Evolutionary conservation across 2,113 vertebrate species (phyloP).

Genomic region (Melanostigma gelatinosum): DNA sequence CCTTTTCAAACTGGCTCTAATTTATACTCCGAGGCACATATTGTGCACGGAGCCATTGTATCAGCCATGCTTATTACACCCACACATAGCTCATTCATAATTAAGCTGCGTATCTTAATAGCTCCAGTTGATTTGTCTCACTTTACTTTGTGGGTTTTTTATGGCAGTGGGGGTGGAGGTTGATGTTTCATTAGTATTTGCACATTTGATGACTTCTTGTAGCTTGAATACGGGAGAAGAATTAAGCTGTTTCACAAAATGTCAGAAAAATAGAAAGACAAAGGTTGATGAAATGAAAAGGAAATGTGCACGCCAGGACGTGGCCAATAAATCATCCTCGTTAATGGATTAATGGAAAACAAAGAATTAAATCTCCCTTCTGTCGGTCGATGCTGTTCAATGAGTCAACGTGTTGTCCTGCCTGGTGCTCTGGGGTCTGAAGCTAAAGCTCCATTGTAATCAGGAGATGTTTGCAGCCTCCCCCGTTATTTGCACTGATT

Average conservation of each 20-base stretch:
- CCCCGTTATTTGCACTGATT: constrained; percentile 22
- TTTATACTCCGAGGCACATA: constrained; percentile 49
- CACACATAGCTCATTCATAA: constrained; percentile 67
- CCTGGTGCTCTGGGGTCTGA: not conserved
- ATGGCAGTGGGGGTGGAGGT: constrained; percentile 15
- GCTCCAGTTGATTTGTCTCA: constrained; percentile 57
- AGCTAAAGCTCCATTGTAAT: constrained; percentile 27
- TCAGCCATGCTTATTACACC: constrained; percentile 58
- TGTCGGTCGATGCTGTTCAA: constrained; percentile 25
- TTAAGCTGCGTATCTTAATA: constrained; percentile 71
- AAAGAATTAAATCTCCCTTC: constrained; percentile 3
- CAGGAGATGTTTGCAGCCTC: constrained; percentile 4
- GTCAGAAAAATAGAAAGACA: not conserved
- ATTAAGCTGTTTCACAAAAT: constrained; percentile 12
- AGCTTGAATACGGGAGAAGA: constrained; percentile 9
- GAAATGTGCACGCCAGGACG: not conserved
- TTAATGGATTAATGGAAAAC: not conserved
- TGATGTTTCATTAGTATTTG: constrained; percentile 15
- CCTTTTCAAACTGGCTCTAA: constrained; percentile 49
- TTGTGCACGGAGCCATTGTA: constrained; percentile 52
- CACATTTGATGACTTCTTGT: constrained; percentile 23
- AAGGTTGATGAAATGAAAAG: not conserved
- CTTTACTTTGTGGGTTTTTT: constrained; percentile 37
- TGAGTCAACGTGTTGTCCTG: constrained; percentile 38
- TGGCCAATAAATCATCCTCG: constrained; percentile 8